Conservation (phyloP, 1,140 invertebrate genomes). For the Parapsyche elsis region DNA sequence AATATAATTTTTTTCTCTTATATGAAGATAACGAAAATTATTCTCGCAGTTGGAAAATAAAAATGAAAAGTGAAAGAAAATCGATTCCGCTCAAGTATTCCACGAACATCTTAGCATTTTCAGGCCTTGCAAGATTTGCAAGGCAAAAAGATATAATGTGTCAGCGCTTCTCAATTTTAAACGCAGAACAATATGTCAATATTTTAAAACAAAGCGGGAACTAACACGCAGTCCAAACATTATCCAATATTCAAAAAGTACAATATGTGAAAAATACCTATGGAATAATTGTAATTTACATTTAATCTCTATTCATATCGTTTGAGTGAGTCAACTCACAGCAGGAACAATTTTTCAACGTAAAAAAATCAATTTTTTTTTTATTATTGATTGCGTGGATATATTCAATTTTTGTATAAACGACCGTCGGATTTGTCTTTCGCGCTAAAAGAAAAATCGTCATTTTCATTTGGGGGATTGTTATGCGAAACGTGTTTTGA, state of each 20-base stretch:
- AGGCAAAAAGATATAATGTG: constrained; percentile 24
- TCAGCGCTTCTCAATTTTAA: constrained; percentile 1
- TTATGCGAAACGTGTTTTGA: constrained; percentile 35
- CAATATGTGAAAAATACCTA: too few species aligned
- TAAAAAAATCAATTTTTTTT: too few species aligned
- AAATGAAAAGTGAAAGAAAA: constrained; percentile 30
- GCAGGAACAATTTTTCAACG: too few species aligned
- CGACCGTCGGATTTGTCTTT: constrained; percentile 27
- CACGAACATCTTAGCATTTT: constrained; percentile 23
- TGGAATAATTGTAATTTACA: too few species aligned
- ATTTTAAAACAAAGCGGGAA: too few species aligned
- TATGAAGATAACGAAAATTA: constrained; percentile 16
- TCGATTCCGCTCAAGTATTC: constrained; percentile 30
- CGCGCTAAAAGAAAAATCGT: constrained; percentile 15
- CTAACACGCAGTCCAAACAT: too few species aligned
- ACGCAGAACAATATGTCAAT: neutral
- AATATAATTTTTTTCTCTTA: constrained; percentile 4
- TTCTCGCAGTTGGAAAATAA: neutral
- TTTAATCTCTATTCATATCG: too few species aligned
- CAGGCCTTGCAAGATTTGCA: constrained; percentile 9
- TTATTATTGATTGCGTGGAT: neutral
- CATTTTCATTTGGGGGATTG: constrained; percentile 26
- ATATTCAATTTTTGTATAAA: constrained; percentile 38
- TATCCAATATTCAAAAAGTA: too few species aligned
- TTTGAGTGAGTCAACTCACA: too few species aligned